A percentile compares a stretch with the other conserved stretches of the same genome.
These are phyloP conservation scores for Anguilla marmorata DNA, from an alignment of 2,797 vertebrate species.

Conservation along the genomic window DNA sequence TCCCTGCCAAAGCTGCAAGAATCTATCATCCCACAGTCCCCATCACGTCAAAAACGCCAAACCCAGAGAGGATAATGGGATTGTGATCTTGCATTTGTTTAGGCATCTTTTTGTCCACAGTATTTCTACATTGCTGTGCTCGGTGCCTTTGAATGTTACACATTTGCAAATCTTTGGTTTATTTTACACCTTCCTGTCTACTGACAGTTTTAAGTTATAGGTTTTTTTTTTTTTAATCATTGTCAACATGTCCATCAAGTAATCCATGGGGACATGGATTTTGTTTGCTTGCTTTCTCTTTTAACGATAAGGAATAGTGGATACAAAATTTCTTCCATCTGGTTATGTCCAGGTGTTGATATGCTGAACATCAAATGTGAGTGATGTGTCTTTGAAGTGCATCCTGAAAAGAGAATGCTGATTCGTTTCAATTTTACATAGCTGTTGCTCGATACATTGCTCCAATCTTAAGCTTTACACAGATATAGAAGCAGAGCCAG, in stretches of 20 bases:
- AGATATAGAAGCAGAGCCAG: conserved; percentile 26
- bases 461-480: conserved; percentile 56
- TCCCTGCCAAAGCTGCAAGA: not conserved
- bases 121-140: conserved; percentile 47
- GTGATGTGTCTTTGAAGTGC: conserved; percentile 67
- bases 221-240: not conserved
- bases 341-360: conserved; percentile 61
- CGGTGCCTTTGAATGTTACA: conserved; percentile 68
- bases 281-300: conserved; percentile 60
- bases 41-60: not conserved
- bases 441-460: conserved; percentile 56
- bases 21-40: not conserved
- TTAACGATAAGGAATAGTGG: conserved; percentile 55
- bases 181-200: conserved; percentile 63
- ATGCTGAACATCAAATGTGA: conserved; percentile 66
- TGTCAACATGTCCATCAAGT: not conserved
- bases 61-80: not conserved
- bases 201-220: conserved; percentile 46
- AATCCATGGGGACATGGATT: conserved; percentile 46
- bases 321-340: conserved; percentile 61
- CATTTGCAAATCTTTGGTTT: conserved; percentile 61
- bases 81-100: conserved; percentile 18
- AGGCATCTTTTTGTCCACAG: conserved; percentile 46
- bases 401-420: conserved; percentile 60
- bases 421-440: conserved; percentile 46